Evolutionary conservation across 2,113 vertebrate species (phyloP).

Genomic region (Furnarius figulus): DNA sequence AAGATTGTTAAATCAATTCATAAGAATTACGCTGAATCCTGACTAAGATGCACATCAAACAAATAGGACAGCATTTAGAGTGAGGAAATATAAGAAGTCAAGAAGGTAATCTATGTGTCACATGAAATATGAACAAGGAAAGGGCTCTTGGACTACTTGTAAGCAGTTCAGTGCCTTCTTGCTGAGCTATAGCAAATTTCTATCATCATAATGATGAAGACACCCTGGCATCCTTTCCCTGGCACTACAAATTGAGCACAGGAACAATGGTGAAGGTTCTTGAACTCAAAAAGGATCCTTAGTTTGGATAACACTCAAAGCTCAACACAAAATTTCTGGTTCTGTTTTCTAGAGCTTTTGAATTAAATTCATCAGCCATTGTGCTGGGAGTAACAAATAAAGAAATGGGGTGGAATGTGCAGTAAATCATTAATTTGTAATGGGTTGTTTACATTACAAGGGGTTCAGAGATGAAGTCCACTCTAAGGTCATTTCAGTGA

Average conservation of each 20-base stretch:
- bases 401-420: background rate
- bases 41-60: background rate
- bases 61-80: background rate
- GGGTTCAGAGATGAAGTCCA: background rate
- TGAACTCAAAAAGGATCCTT: background rate
- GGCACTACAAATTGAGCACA: background rate
- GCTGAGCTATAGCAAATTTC: conserved; percentile 3
- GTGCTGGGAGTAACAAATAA: rapidly evolving
- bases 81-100: background rate
- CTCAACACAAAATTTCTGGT: background rate
- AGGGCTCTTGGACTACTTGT: background rate
- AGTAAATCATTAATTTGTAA: background rate
- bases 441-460: background rate
- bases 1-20: conserved; percentile 22
- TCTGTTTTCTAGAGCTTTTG: background rate
- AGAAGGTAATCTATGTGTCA: background rate
- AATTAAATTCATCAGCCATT: background rate
- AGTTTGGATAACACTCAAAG: background rate
- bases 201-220: background rate
- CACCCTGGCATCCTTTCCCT: background rate
- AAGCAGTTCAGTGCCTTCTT: conserved; percentile 6
- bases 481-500: background rate
- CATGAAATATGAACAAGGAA: conserved; percentile 29
- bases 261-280: background rate
- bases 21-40: conserved; percentile 25